Conservation (phyloP, 2,797 vertebrate species). For the Falco concolor region DNA sequence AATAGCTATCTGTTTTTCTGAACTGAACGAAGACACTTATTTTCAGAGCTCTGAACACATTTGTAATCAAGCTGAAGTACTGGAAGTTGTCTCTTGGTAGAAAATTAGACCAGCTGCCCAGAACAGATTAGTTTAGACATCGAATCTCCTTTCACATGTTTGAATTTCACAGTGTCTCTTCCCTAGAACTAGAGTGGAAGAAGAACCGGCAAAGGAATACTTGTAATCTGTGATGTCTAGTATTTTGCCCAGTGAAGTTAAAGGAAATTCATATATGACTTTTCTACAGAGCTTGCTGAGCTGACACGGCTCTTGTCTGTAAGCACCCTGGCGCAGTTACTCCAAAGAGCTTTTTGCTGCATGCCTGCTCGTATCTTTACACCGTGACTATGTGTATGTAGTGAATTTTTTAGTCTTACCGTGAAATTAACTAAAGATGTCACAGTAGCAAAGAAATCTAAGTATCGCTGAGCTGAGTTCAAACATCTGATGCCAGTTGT, state of each 20-base stretch:
- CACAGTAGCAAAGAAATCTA: neutral
- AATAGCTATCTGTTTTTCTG: neutral
- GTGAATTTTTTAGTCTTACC: neutral
- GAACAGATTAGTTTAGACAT: slow-evolving; percentile 29
- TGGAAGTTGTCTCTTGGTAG: neutral
- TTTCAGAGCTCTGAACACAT: neutral
- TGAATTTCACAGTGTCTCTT: neutral
- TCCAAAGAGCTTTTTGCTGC: neutral
- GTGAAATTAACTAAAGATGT: neutral
- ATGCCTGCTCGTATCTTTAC: neutral
- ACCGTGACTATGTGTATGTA: neutral
- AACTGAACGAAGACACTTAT: neutral
- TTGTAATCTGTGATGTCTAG: neutral
- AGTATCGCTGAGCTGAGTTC: neutral
- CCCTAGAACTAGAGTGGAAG: neutral
- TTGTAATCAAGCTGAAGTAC: neutral
- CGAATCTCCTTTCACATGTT: neutral
- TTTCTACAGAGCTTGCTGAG: neutral
- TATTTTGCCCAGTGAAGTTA: neutral
- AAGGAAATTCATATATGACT: neutral
- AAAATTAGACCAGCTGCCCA: slow-evolving; percentile 21
- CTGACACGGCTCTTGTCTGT: neutral
- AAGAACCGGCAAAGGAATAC: neutral
- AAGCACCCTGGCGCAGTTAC: neutral
- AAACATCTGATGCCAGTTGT: neutral